Conservation (phyloP, 2,797 vertebrate species). For the Pelodytes ibericus region DNA sequence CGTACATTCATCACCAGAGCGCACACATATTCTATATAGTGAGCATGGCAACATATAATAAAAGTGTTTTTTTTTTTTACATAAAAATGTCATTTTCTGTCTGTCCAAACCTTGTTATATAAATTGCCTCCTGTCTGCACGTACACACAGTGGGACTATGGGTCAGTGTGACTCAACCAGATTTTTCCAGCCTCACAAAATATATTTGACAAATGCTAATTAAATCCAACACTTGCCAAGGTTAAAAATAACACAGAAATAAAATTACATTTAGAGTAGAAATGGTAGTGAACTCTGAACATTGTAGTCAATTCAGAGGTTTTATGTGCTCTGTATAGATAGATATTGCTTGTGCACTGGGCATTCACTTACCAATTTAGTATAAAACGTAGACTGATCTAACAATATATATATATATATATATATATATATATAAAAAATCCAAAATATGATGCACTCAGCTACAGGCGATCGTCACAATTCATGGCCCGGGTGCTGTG, state of each 20-base stretch:
- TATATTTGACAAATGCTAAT: conserved; percentile 51
- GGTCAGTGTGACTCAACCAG: conserved; percentile 14
- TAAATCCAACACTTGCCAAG: conserved; percentile 48
- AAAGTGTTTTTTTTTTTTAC: no score
- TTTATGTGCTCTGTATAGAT: conserved; percentile 37
- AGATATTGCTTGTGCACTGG: conserved; percentile 27
- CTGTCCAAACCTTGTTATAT: background rate
- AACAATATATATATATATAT: background rate
- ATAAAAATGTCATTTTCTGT: no score
- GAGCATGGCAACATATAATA: no score
- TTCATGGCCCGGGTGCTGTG: no score
- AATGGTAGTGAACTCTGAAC: conserved; percentile 42
- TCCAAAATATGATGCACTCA: no score
- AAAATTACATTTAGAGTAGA: conserved; percentile 50
- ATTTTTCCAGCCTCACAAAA: conserved; percentile 33
- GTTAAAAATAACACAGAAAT: conserved; percentile 53
- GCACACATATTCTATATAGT: no score
- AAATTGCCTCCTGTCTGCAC: conserved; percentile 29
- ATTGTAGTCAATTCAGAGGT: conserved; percentile 42
- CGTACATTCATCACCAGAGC: no score
- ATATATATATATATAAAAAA: no score
- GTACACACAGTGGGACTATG: conserved; percentile 9
- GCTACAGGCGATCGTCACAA: no score
- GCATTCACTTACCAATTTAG: background rate
- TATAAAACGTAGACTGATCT: background rate